phyloP scores from a whole-genome alignment of 2,888 invertebrate species.

The Andrena minutula region DNA sequence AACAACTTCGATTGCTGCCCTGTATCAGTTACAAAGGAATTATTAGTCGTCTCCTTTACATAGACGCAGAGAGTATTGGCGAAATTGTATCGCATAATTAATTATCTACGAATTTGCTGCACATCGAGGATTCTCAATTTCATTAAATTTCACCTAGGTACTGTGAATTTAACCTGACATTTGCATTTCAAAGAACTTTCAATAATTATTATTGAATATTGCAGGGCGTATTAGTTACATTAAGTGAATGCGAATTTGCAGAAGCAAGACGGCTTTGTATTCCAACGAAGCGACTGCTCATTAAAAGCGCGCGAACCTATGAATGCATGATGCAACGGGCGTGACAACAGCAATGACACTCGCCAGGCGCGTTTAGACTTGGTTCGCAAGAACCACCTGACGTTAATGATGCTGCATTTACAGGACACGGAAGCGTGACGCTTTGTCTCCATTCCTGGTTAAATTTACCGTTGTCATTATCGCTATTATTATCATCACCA shows the following conservation, averaged over 20 bases:
- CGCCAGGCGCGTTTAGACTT: constrained; percentile 31
- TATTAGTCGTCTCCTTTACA: background rate
- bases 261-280: background rate
- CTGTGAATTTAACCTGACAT: background rate
- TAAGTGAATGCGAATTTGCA: background rate
- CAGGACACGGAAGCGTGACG: background rate
- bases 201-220: background rate
- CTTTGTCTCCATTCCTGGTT: constrained; percentile 40
- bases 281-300: constrained; percentile 5
- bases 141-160: background rate
- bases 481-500: constrained; percentile 23
- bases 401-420: constrained; percentile 51
- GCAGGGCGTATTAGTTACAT: background rate
- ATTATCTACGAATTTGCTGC: background rate
- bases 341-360: constrained; percentile 22
- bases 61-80: background rate
- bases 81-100: background rate
- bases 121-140: background rate
- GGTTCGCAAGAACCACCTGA: constrained; percentile 41
- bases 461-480: constrained; percentile 43
- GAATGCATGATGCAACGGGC: constrained; percentile 13
- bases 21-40: background rate
- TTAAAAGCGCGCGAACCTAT: background rate
- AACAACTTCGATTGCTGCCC: constrained; percentile 54
- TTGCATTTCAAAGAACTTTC: background rate